Evolutionary conservation across 2,113 vertebrate species (phyloP), one percentile per base, ranked within the genome.

Genomic region (Macaca nemestrina): DNA sequence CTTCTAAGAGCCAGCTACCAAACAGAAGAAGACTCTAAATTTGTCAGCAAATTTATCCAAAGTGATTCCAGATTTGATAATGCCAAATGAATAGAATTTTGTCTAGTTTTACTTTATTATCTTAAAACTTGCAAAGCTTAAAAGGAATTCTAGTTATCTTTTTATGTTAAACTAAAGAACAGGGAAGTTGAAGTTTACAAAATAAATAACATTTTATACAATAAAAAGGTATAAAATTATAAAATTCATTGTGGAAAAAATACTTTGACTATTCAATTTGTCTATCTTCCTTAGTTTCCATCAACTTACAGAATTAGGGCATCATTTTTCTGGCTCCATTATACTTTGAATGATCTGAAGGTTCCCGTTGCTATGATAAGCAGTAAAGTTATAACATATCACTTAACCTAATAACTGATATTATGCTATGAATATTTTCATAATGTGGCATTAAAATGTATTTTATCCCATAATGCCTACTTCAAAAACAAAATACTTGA

Each of bases 1-100:
- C 64, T 97, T 96, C 92, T 78, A 45, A 85, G 30, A 98, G 59
- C 10, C 93, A 82, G 87, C 75, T 90, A 94, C 91, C 97, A 98
- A 97, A 96, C 0, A 93, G 40, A 86, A 88, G 3, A 80, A 84
- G 38, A 68, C 16, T 70, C 68, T 90, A 78, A 86, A 81, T 86
- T 68, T 92, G 75, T 84, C 93, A 97, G 64, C 73, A 92, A 55
- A 55, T 55, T 87, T 80, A 94, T 90, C 25, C 57, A 35, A 90
- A 95, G 61, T 50, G n/a, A 82, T 72, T 88, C 64, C 59, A 89
- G 93, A 48, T n/a, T 84, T 81, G 55, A 70, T 83, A 72, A 90
- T 84, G 52, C 70, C 40, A 93, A 84, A 43, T 67, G n/a, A 96
- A 57, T 59, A 87, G 84, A 92, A 43, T 27, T n/a, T n/a, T 88